phyloP scores from a whole-genome alignment of 2,888 invertebrate genomes.

The Drosophila rellima region DNA sequence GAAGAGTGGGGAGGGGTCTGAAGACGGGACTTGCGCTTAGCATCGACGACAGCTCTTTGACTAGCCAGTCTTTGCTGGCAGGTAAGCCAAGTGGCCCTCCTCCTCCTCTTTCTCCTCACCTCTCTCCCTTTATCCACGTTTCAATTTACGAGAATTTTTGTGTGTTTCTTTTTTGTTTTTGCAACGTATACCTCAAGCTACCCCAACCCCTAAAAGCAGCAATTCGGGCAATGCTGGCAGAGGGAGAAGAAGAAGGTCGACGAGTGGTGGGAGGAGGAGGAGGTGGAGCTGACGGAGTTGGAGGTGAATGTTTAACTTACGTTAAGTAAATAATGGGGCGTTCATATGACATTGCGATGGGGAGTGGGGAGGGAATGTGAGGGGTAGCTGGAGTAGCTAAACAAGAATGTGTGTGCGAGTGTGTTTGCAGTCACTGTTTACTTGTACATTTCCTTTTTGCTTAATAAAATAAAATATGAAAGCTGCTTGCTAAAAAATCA shows the following conservation, averaged over 20 bases:
- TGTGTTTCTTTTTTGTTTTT: constrained; percentile 40
- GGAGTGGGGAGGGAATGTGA: constrained; percentile 24
- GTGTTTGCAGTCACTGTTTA: constrained; percentile 72
- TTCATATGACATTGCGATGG: constrained; percentile 70
- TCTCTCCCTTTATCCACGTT: background rate
- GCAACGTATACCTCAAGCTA: constrained; percentile 34
- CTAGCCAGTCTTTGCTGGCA: constrained; percentile 69
- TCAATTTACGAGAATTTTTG: constrained; percentile 40
- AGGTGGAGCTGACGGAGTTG: constrained; percentile 9
- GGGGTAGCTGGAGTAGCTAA: constrained; percentile 13
- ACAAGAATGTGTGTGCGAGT: constrained; percentile 30
- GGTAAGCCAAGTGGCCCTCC: constrained; percentile 62
- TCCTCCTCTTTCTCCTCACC: background rate
- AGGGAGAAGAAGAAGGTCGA: background rate
- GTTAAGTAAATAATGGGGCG: constrained; percentile 83
- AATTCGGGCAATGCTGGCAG: constrained; percentile 34
- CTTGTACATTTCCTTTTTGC: constrained; percentile 73
- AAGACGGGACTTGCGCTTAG: constrained; percentile 63
- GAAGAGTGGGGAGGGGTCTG: constrained; percentile 4
- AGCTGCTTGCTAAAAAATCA: constrained; percentile 54
- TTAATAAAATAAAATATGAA: constrained; percentile 78
- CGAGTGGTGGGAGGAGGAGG: constrained; percentile 2
- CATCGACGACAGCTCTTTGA: constrained; percentile 79
- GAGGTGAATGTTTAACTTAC: constrained; percentile 77
- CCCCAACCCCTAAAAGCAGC: constrained; percentile 30